phyloP scores from a whole-genome alignment of 2,113 vertebrate species.

The Mustelus asterias region DNA sequence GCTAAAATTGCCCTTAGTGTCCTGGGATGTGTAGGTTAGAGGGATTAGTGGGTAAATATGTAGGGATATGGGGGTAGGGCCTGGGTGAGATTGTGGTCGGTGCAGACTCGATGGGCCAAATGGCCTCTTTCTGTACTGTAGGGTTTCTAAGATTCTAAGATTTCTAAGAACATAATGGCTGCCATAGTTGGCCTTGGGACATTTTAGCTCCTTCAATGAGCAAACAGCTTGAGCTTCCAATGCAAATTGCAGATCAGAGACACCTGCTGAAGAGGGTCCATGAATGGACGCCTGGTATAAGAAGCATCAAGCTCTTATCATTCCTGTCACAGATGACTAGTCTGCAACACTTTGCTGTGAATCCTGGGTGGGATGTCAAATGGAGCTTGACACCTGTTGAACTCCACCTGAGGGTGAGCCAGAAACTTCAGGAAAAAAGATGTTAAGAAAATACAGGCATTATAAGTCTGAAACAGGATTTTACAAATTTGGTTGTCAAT shows the following conservation, averaged over 20 bases:
- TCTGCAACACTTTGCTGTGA: neutral
- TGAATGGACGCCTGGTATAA: neutral
- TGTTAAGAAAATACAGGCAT: neutral
- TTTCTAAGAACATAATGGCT: neutral
- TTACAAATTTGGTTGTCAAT: neutral
- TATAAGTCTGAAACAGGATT: neutral
- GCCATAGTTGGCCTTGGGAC: neutral
- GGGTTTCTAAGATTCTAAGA: no score
- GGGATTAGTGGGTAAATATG: no score
- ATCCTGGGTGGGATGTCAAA: neutral
- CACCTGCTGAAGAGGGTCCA: no score
- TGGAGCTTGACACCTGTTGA: neutral
- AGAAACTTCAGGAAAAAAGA: neutral
- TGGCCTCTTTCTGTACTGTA: no score
- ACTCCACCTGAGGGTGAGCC: neutral
- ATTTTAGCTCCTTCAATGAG: neutral
- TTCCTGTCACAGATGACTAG: neutral
- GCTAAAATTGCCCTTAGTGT: no score
- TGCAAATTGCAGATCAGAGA: neutral
- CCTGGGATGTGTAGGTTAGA: no score
- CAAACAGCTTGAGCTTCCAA: neutral
- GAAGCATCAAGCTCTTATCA: neutral
- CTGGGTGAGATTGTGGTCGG: no score
- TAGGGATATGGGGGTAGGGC: no score
- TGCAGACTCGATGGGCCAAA: no score